Evolutionary conservation across 2,888 invertebrate species (phyloP), one percentile per base, ranked within the genome.

Genomic region (Dichetophora obliterata): DNA sequence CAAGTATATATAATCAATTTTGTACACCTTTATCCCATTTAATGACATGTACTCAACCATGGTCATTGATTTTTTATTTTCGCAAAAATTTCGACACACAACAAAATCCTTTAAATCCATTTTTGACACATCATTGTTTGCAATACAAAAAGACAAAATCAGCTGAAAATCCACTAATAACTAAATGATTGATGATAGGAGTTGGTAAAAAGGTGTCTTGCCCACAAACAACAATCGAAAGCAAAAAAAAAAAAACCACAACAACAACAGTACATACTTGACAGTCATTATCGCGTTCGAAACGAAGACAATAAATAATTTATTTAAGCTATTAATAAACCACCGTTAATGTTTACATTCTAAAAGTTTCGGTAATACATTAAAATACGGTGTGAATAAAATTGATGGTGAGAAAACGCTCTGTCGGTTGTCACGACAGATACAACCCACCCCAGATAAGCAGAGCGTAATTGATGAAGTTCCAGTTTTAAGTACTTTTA

Each of bases 361-460:
- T 34, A 59, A 27, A 14, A 6, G 16, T 31, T 16, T 48, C 3
- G 37, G 22, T 43, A 66, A 68, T 63, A 34, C 63, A 43, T 43
- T 43, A 43, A 43, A 43, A 43, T 43, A 43, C 43, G 43, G 22
- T 11, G 22, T 68, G 68, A 68, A 50, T 68, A 24, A 68, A 27
- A 68, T 68, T 68, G 68, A 68, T 68, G 27, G 27, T 27, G n/a
- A n/a, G n/a, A n/a, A n/a, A n/a, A 6, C 16, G 48, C 24, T 22
- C 16, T 50, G 50, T 50, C 50, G 37, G 0, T n/a, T 27, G 50
- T 68, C 8, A 11, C 27, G 27, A 68, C 9, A 65, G 31, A 4
- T 31, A 14, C n/a, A 19, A 63, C 34, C 4, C 63, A 63, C 22
- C 14, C 5, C 24, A 27, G 63, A 63, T 63, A 63, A 63, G 34